Conservation (phyloP, 2,888 invertebrate genomes). For the Sussaba pulchella region DNA sequence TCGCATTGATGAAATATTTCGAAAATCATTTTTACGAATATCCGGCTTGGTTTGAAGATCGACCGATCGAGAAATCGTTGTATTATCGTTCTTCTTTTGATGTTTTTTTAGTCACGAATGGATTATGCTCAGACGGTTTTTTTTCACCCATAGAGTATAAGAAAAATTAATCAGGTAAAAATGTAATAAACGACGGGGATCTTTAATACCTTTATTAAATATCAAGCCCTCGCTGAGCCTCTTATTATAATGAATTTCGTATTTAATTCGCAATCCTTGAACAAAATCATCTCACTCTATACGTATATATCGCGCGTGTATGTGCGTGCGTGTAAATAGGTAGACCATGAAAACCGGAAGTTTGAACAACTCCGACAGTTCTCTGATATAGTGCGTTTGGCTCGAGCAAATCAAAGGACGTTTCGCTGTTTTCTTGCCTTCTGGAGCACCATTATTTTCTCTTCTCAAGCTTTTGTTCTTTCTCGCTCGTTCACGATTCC, state of each 20-base stretch:
- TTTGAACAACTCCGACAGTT: slow-evolving; percentile 16
- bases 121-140: background rate
- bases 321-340: background rate
- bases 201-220: too few species aligned
- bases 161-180: background rate
- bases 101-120: too few species aligned
- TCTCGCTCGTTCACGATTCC: slow-evolving; percentile 43
- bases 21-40: too few species aligned
- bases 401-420: slow-evolving; percentile 53
- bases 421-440: slow-evolving; percentile 42
- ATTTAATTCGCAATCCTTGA: slow-evolving; percentile 8
- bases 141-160: background rate
- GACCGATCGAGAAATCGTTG: too few species aligned
- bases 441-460: slow-evolving; percentile 41
- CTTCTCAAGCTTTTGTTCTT: slow-evolving; percentile 38
- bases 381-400: background rate
- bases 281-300: background rate
- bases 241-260: slow-evolving; percentile 1
- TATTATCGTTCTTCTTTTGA: too few species aligned
- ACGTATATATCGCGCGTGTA: background rate
- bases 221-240: too few species aligned
- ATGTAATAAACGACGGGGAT: background rate
- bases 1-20: too few species aligned
- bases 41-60: too few species aligned
- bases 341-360: slow-evolving; percentile 4